A percentile compares a stretch with the other conserved stretches of the same genome.
Conservation (phyloP, 2,888 invertebrate genomes). For the Endotricha flammealis region DNA sequence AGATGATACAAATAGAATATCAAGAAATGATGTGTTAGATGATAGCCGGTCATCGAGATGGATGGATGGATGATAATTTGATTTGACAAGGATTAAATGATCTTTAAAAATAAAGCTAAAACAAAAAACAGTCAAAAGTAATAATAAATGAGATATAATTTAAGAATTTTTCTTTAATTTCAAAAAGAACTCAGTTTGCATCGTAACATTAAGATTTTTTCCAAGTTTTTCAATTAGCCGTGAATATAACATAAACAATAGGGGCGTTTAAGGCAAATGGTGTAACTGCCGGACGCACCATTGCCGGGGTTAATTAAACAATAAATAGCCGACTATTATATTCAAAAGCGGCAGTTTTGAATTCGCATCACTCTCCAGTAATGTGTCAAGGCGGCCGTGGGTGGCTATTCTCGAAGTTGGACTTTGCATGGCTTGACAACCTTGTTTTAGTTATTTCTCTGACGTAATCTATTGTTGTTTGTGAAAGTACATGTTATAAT, state of each 20-base stretch:
- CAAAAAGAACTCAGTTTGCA: conserved; percentile 6
- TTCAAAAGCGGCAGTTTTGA: conserved; percentile 69
- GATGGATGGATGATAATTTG: too few relatives aligned
- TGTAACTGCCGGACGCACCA: conserved; percentile 44
- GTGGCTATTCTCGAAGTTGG: conserved; percentile 38
- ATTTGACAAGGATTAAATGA: too few relatives aligned
- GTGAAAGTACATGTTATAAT: too few relatives aligned
- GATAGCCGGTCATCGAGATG: too few relatives aligned
- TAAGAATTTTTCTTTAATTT: conserved; percentile 1
- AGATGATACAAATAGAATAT: too few relatives aligned
- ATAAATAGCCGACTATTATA: conserved; percentile 72
- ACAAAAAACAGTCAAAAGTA: too few relatives aligned
- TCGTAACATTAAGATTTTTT: conserved; percentile 13
- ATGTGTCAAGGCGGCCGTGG: conserved; percentile 60
- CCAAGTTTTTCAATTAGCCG: conserved; percentile 40
- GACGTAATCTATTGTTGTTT: too few relatives aligned
- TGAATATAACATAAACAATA: conserved; percentile 60
- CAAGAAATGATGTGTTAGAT: too few relatives aligned
- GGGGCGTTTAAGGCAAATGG: conserved; percentile 38
- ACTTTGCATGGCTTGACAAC: conserved; percentile 10
- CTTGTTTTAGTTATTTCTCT: not conserved
- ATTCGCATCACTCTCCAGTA: conserved; percentile 74
- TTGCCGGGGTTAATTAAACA: conserved; percentile 67
- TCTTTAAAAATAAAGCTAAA: too few relatives aligned
- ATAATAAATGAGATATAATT: too few relatives aligned